phyloP scores from a whole-genome alignment of 2,797 vertebrate species.

The Pogoniulus pusillus region DNA sequence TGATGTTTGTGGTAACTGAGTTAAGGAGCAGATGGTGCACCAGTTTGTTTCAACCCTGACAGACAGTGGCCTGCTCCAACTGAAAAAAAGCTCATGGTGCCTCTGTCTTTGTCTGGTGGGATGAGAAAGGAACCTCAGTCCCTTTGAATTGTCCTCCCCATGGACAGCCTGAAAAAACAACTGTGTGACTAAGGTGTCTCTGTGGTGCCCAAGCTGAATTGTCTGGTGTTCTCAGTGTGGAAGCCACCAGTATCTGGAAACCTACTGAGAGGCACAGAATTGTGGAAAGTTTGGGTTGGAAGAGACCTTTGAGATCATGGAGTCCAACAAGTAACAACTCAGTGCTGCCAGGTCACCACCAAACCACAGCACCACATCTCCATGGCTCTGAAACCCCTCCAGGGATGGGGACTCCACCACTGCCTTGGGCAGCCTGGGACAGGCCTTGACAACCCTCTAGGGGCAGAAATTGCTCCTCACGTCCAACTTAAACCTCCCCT shows the following conservation, averaged over 20 bases:
- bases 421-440: background rate
- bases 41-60: fast-evolving
- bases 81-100: fast-evolving
- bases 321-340: background rate
- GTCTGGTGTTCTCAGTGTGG: background rate
- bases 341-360: background rate
- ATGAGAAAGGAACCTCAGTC: background rate
- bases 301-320: background rate
- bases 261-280: background rate
- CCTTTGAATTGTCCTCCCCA: background rate
- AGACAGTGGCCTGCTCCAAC: background rate
- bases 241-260: background rate
- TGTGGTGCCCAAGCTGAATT: background rate
- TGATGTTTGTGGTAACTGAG: background rate
- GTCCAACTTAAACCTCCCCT: background rate
- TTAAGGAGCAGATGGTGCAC: background rate
- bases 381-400: background rate
- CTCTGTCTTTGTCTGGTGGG: background rate
- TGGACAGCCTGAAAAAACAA: background rate
- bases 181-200: fast-evolving
- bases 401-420: background rate
- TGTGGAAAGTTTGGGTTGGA: background rate
- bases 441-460: background rate
- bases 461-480: background rate
- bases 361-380: background rate